Percentiles rank a stretch among this genome's conserved stretches.
These are phyloP conservation scores for Ailuropoda melanoleuca DNA, from an alignment of 2,113 vertebrate species.

Conservation along the genomic window DNA sequence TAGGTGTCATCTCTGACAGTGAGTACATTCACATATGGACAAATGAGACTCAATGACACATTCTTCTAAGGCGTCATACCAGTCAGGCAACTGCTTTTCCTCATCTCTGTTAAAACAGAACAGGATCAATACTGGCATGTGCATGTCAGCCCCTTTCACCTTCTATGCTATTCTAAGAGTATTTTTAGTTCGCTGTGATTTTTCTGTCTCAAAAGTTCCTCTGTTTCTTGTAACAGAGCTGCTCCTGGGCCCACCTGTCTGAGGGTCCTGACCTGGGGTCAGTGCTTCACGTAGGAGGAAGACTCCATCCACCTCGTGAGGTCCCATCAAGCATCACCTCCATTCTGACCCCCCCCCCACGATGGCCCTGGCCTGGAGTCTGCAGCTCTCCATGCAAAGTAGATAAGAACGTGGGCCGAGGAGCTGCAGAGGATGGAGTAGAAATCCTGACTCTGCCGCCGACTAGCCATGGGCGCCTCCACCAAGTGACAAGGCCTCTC, in stretches of 20 bases:
- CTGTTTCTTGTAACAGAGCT: not conserved
- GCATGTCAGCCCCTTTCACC: fast-evolving
- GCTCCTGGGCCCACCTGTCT: not conserved
- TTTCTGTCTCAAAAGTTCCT: not conserved
- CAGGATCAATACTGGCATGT: fast-evolving
- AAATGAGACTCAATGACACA: not conserved
- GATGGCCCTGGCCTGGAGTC: fast-evolving
- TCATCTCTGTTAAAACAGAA: not conserved
- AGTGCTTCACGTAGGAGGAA: not conserved
- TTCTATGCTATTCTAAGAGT: not conserved
- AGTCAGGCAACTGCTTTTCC: not conserved
- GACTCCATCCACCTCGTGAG: not conserved
- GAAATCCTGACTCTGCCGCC: not conserved
- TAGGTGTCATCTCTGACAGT: not conserved
- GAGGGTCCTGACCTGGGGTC: not conserved
- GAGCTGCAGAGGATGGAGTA: not conserved
- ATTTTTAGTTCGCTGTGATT: not conserved
- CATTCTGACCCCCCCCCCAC: not conserved
- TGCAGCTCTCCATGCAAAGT: not conserved
- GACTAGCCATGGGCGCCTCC: not conserved
- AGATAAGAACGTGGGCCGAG: not conserved
- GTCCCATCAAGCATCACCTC: not conserved
- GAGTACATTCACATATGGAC: not conserved
- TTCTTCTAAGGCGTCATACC: not conserved
- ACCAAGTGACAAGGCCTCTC: not conserved